Percentiles rank a stretch among this genome's conserved stretches.
Evolutionary conservation across 2,888 invertebrate genomes (phyloP).

Genomic region (Teinopalpus imperialis): DNA sequence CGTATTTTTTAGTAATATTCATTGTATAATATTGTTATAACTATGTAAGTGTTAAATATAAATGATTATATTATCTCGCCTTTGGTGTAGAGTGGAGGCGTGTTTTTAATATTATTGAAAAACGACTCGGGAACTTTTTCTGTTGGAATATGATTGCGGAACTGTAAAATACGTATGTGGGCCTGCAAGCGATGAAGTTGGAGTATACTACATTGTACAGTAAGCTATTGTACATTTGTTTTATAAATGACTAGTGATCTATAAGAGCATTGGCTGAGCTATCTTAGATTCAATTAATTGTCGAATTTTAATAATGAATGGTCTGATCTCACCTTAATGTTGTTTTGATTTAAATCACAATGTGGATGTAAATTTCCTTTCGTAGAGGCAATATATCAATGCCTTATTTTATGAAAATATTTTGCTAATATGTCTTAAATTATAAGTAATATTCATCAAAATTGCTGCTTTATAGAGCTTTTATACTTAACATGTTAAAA

Average conservation of each 20-base stretch:
- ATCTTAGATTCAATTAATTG: constrained; percentile 35
- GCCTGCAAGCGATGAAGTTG: constrained; percentile 34
- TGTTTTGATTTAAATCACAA: constrained; percentile 41
- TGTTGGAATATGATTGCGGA: constrained; percentile 12
- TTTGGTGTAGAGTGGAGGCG: constrained; percentile 53
- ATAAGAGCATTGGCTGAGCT: constrained; percentile 35
- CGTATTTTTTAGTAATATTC: constrained; percentile 56
- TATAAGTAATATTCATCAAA: constrained; percentile 37
- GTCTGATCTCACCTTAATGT: constrained; percentile 68
- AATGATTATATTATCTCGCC: constrained; percentile 62
- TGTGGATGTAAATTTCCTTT: constrained; percentile 48
- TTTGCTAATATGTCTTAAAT: constrained; percentile 26
- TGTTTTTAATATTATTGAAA: constrained; percentile 78
- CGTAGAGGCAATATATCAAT: constrained; percentile 56
- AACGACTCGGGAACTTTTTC: constrained; percentile 41
- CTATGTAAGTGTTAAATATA: constrained; percentile 71
- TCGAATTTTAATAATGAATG: constrained; percentile 50
- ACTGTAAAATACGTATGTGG: constrained; percentile 24
- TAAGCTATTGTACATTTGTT: constrained; percentile 41
- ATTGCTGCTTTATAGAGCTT: constrained; percentile 57
- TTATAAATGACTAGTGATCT: constrained; percentile 37
- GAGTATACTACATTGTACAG: constrained; percentile 43
- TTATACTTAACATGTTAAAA: constrained; percentile 60
- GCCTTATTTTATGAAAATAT: constrained; percentile 47
- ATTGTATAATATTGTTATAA: constrained; percentile 56